Evolutionary conservation across 2,797 vertebrate genomes (phyloP).

Genomic region (Pangasius mekongensis): DNA sequence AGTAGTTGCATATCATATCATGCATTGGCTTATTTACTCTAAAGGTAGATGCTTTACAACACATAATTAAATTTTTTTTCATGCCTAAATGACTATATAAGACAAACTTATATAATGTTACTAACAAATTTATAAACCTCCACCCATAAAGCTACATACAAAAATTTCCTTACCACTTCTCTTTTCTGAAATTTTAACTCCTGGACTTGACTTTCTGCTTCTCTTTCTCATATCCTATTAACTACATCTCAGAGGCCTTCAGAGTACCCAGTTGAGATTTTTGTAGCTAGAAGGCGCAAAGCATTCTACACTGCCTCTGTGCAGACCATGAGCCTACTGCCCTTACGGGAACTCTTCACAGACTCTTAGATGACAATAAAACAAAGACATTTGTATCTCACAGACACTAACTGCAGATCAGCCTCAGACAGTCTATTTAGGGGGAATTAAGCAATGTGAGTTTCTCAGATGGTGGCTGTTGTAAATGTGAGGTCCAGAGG

Average conservation of each 20-base stretch:
- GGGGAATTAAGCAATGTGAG: neutral
- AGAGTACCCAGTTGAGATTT: neutral
- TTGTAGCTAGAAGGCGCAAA: neutral
- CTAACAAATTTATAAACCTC: neutral
- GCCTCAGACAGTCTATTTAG: neutral
- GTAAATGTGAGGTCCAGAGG: neutral
- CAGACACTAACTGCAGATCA: neutral
- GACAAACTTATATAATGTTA: neutral
- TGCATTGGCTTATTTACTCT: neutral
- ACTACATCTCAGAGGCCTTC: neutral
- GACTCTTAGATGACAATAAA: neutral
- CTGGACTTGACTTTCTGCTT: neutral
- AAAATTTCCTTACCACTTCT: neutral
- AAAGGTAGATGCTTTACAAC: neutral
- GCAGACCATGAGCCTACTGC: neutral
- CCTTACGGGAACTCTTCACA: neutral
- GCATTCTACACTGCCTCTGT: neutral
- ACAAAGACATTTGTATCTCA: neutral
- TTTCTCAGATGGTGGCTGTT: neutral
- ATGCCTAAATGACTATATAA: neutral
- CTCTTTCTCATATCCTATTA: slow-evolving; percentile 30
- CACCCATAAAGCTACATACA: neutral
- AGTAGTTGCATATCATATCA: neutral
- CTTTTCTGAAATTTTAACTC: neutral
- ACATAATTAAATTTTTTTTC: too few species aligned